Evolutionary conservation across 1,140 invertebrate species (phyloP), one percentile per base, ranked within the genome.

Genomic region (Drosophila auraria): DNA sequence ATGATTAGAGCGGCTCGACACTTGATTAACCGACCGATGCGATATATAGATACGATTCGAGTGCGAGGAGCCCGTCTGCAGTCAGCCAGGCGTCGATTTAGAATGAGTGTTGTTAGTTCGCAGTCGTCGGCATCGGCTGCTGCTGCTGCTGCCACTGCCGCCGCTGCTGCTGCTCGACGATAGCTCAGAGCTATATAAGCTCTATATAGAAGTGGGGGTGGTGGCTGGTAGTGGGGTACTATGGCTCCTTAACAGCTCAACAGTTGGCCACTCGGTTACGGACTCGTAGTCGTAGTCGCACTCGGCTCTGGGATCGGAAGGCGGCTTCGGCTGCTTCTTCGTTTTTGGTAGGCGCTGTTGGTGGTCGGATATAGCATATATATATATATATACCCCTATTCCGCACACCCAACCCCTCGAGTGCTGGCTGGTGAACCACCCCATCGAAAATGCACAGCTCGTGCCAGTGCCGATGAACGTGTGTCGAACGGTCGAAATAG

Each of bases 61-160:
- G 66, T 72, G 63, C 51, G 75, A 72, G 74, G 71, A 78, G 75
- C 79, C 78, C 87, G 86, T 86, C 79, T 81, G 82, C 78, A 89
- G 59, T 58, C 73, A 75, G 74, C 75, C 62, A 87, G 78, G 53
- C 63, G 78, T 84, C 84, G 84, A 78, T 84, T 74, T 78, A 81
- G 84, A 87, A 89, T 87, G 81, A 82, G 64, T 71, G 60, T 40
- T 57, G 54, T 9, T 65, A 33, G 17, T 11, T 17, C 42, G 72
- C 56, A 47, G 14, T 27, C 59, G 50, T 50, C 53, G 33, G 33
- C 54, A 20, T n/a, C 8, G 30, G 36, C 54, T n/a, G 54, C 38
- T 38, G 33, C 33, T 23, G 11, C 51, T 3, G 33, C 53, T 5
- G 30, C 54, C 56, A 62, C 75, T n/a, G 27, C n/a, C 40, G 64